These are phyloP conservation scores for Hyalella azteca DNA, from an alignment of 2,888 invertebrate species.

Conservation along the genomic window DNA sequence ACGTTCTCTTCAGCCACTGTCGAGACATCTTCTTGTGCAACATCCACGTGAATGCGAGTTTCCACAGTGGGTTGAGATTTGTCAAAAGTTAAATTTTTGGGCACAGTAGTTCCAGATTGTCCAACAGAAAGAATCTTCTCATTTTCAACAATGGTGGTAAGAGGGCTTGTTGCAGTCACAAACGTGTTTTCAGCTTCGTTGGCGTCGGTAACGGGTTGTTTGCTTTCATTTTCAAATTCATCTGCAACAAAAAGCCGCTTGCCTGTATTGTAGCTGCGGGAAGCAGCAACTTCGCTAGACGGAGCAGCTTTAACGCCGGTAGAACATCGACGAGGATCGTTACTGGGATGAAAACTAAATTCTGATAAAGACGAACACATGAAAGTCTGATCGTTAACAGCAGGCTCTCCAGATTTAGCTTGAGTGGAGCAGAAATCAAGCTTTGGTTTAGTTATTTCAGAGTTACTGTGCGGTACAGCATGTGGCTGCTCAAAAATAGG, in stretches of 20 bases:
- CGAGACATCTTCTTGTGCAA: too few relatives aligned
- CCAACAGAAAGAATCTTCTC: neutral
- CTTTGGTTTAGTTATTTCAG: too few relatives aligned
- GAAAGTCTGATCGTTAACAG: constrained; percentile 38
- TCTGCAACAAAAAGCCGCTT: neutral
- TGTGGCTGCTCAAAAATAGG: neutral
- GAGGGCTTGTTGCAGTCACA: neutral
- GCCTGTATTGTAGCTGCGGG: neutral
- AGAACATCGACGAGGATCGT: constrained; percentile 45
- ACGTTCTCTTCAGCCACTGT: neutral
- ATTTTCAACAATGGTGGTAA: neutral
- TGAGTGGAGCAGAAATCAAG: too few relatives aligned
- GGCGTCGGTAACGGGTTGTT: neutral
- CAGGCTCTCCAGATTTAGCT: neutral
- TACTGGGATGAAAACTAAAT: constrained; percentile 50
- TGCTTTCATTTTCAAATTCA: neutral
- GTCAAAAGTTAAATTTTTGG: constrained; percentile 6
- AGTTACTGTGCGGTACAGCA: neutral
- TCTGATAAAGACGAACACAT: constrained; percentile 46
- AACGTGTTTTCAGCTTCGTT: neutral
- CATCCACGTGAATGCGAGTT: neutral
- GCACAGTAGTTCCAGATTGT: neutral
- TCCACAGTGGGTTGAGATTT: constrained; percentile 7
- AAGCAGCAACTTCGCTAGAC: constrained; percentile 40
- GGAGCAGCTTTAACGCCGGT: constrained; percentile 45